Evolutionary conservation across 1,140 invertebrate species (phyloP).

Genomic region (Aphaenogaster rudis): DNA sequence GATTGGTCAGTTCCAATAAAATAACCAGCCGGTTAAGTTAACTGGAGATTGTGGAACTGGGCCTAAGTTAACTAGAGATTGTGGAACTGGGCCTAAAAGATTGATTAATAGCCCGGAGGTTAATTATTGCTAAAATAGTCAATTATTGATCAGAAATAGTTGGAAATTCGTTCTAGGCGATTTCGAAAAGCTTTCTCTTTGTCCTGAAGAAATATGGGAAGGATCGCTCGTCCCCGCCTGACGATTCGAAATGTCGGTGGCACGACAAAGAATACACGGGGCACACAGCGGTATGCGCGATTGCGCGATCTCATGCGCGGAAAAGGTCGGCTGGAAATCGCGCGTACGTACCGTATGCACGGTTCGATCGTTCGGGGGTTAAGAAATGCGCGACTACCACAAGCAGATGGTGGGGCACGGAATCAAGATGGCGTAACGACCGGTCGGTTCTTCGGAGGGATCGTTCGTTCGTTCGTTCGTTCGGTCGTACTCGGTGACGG

Average conservation of each 20-base stretch:
- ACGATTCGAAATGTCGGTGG: slow-evolving; percentile 41
- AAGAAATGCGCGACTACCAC: slow-evolving; percentile 62
- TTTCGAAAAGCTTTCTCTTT: not conserved
- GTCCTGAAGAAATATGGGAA: not conserved
- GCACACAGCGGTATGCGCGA: slow-evolving; percentile 24
- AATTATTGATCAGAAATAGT: not conserved
- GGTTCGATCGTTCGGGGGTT: slow-evolving; percentile 72
- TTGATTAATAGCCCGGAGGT: not conserved
- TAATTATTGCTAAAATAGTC: not conserved
- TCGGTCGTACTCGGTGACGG: not conserved
- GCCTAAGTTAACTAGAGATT: too few relatives aligned
- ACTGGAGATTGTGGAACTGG: too few relatives aligned
- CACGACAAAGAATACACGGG: not conserved
- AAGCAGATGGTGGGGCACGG: slow-evolving; percentile 65
- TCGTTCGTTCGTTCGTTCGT: slow-evolving; percentile 51
- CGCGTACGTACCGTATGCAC: slow-evolving; percentile 59
- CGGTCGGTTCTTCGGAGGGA: slow-evolving; percentile 48
- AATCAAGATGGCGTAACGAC: slow-evolving; percentile 80
- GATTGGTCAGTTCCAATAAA: too few relatives aligned
- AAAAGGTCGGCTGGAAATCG: slow-evolving; percentile 72
- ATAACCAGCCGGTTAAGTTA: too few relatives aligned
- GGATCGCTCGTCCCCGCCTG: not conserved
- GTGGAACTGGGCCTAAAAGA: not conserved
- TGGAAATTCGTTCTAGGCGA: not conserved
- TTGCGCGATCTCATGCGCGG: slow-evolving; percentile 55